Percentiles rank a stretch among this genome's conserved stretches.
phyloP scores from a whole-genome alignment of 2,113 vertebrate genomes.

The Etheostoma spectabile region DNA sequence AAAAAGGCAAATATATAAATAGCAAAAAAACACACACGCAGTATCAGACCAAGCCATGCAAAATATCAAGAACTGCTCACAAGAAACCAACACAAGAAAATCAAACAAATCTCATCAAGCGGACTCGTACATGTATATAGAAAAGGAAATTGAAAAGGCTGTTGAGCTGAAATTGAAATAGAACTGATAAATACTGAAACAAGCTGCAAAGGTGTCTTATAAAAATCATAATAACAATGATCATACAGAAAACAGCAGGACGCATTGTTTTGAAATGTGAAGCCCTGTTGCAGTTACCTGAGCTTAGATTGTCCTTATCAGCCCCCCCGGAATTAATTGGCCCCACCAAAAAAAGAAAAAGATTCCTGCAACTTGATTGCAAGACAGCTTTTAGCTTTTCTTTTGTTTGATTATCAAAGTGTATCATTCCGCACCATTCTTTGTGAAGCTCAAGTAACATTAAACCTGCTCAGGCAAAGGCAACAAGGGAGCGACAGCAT shows the following conservation, averaged over 20 bases:
- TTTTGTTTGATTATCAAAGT: conserved; percentile 2
- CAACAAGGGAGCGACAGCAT: conserved; percentile 85
- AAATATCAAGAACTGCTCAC: conserved; percentile 68
- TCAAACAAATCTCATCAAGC: conserved; percentile 60
- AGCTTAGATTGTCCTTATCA: conserved; percentile 23
- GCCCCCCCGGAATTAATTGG: no score
- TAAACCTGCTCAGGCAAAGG: conserved; percentile 81
- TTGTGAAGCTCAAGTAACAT: background rate
- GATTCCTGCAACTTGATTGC: background rate
- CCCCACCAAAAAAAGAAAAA: background rate
- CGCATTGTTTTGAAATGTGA: conserved; percentile 80
- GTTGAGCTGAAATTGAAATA: conserved; percentile 69
- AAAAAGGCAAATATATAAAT: conserved; percentile 69
- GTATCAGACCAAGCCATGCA: conserved; percentile 77
- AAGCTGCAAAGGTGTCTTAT: conserved; percentile 77
- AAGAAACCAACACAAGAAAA: conserved; percentile 61
- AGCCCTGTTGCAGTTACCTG: conserved; percentile 85
- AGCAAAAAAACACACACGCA: conserved; percentile 46
- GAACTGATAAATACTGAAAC: conserved; percentile 80
- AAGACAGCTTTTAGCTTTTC: conserved; percentile 9
- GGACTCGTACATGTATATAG: conserved; percentile 50
- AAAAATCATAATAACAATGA: conserved; percentile 66
- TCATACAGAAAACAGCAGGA: conserved; percentile 75
- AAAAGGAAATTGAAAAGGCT: conserved; percentile 60
- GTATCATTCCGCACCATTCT: conserved; percentile 14